Evolutionary conservation across 2,113 vertebrate genomes (phyloP), one percentile per base, ranked within the genome.

Genomic region (Pseudopipra pipra): DNA sequence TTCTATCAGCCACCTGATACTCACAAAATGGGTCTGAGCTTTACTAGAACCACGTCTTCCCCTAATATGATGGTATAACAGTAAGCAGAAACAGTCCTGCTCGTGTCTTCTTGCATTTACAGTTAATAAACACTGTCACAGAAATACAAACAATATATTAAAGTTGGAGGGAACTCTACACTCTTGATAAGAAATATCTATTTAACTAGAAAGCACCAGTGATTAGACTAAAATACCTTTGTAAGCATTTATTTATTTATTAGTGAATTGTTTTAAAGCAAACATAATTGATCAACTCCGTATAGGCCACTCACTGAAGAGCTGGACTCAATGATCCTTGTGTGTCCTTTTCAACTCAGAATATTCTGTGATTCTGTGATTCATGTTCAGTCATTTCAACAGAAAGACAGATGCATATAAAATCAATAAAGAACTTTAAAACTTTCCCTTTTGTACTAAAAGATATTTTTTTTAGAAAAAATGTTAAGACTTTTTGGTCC

Each of bases 211-310:
- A 83, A 70, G 9, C 21, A 25, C 8, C 2, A 2, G 10, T 41
- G 37, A 61, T 65, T 67, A 71, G n/a, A 62, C 20, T 39, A 28
- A 79, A 77, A 25, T 41, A 73, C 2, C 22, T 47, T 43, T 37
- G 61, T 79, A 41, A 90, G 5, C 12, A 41, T 87, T 76, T 67
- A 65, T 87, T 68, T 71, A 68, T 9, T 79, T 79, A 31, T 41
- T 68, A 77, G 11, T 55, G 33, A 72, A 72, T 20, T 55, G 27
- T 43, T 21, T 67, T 66, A 63, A 94, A 63, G 55, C 11, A 27
- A 49, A 47, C 9, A 3, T 24, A 77, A 56, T 52, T 68, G 35
- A 72, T 0, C 0, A 27, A 37, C 14, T 7, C 9, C 8, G 23
- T 43, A 33, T 6, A 8, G 31, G 31, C 41, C 47, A 55, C 10